Evolutionary conservation across 2,113 vertebrate species (phyloP), one percentile per base, ranked within the genome.

Genomic region (Cichladusa arquata): DNA sequence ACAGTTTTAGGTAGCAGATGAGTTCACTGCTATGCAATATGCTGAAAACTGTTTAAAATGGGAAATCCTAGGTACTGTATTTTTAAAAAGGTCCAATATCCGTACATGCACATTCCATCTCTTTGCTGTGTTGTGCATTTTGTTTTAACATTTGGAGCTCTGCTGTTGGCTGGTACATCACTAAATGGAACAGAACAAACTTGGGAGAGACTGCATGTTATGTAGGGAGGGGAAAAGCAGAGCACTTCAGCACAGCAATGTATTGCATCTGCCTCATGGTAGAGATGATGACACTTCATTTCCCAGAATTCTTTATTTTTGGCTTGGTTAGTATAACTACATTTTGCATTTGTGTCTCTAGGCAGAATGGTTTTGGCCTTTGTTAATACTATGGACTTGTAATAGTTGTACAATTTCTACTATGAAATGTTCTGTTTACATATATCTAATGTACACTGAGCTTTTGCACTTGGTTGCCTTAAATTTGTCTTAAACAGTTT

Each of bases 391-490:
- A 51, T 77, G 57, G 74, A 92, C 62, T 81, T 70, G 42, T 81
- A 93, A 82, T 19, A 77, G 88, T 11, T 90, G 82, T 81, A 96
- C 50, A 90, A 57, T 84, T 97, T 97, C 79, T 97, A 93, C 85
- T 65, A 88, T 48, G 84, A 91, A 96, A 97, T 78, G 54, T 84
- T 87, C 19, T 91, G 86, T 96, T 94, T 97, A 74, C 93, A 83
- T 73, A 22, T 81, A 89, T 91, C 62, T 80, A 62, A 95, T 83
- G 88, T 78, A 97, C 80, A 95, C 76, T 85, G 92, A 89, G 92
- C 94, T 96, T 95, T 95, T 93, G 96, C 95, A 97, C 78, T 80
- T 96, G 88, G 90, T 88, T 97, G 98, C 97, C 98, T 98, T 98
- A 97, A 96, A 90, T 81, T 96, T 92, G 95, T 94, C 82, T 92